Percentiles rank a stretch among this genome's conserved stretches.
These are phyloP conservation scores for Drosophila seguyi DNA, from an alignment of 1,140 invertebrate genomes.

Conservation along the genomic window DNA sequence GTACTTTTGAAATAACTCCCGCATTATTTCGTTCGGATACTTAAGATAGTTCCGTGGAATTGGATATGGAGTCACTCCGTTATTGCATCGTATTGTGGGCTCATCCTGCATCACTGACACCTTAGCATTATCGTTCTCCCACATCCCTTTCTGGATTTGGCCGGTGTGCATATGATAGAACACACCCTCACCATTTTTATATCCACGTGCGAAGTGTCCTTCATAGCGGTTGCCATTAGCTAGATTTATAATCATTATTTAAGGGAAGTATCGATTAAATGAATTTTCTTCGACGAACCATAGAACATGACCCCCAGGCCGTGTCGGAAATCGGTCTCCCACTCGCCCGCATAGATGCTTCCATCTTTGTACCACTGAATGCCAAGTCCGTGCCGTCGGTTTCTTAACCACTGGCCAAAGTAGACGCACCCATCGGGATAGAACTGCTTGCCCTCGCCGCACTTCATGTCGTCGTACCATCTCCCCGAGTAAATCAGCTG, in stretches of 20 bases:
- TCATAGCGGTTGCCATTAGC: slow-evolving; percentile 88
- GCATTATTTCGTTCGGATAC: slow-evolving; percentile 72
- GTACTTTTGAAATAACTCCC: slow-evolving; percentile 64
- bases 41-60: slow-evolving; percentile 58
- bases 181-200: slow-evolving; percentile 87
- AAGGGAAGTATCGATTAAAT: neutral
- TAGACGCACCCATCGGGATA: slow-evolving; percentile 75
- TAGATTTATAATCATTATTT: slow-evolving; percentile 40
- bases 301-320: slow-evolving; percentile 85
- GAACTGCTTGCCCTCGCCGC: slow-evolving; percentile 85
- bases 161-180: slow-evolving; percentile 87
- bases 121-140: slow-evolving; percentile 86
- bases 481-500: slow-evolving; percentile 85
- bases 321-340: slow-evolving; percentile 82
- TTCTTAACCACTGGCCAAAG: slow-evolving; percentile 85
- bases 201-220: slow-evolving; percentile 86
- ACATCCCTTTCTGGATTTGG: slow-evolving; percentile 87
- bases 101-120: slow-evolving; percentile 86
- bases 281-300: slow-evolving; percentile 32
- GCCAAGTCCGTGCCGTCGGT: slow-evolving; percentile 88
- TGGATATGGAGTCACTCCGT: slow-evolving; percentile 59
- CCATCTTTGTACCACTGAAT: slow-evolving; percentile 86
- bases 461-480: slow-evolving; percentile 86
- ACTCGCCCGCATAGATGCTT: slow-evolving; percentile 86
- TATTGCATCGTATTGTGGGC: slow-evolving; percentile 31